Conservation (phyloP, 37 sponge, comb jelly and placozoan genomes). For the Amphimedon queenslandica region DNA sequence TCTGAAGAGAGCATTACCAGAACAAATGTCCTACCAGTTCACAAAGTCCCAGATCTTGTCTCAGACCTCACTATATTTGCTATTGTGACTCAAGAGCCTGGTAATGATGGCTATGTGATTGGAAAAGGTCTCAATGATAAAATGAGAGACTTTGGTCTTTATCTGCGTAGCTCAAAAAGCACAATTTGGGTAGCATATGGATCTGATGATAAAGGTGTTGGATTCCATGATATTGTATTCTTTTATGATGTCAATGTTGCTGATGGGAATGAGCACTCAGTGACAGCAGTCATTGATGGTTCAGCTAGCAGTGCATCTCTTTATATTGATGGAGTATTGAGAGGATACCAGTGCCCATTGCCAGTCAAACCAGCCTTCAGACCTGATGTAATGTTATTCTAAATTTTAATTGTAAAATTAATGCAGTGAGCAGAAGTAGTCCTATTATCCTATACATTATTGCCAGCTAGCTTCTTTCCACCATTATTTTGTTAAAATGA, state of each 20-base stretch:
- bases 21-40: constrained; percentile 30
- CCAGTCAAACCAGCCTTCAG: constrained; percentile 42
- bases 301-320: constrained; percentile 47
- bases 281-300: constrained; percentile 67
- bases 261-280: constrained; percentile 48
- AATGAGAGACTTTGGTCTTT: constrained; percentile 75
- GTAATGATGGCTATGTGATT: constrained; percentile 73
- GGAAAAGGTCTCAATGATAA: constrained; percentile 61
- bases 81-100: constrained; percentile 45
- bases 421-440: too few relatives aligned
- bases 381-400: constrained; percentile 54
- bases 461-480: too few relatives aligned
- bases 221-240: constrained; percentile 53
- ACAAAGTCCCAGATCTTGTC: constrained; percentile 22
- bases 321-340: constrained; percentile 63
- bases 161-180: constrained; percentile 46
- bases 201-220: constrained; percentile 16
- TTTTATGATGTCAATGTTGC: constrained; percentile 53
- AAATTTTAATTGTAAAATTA: too few relatives aligned
- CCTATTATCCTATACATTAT: too few relatives aligned
- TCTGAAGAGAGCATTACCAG: constrained; percentile 18
- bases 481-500: too few relatives aligned
- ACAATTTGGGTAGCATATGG: constrained; percentile 64
- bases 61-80: constrained; percentile 77
- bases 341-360: constrained; percentile 13